Evolutionary conservation across 1,140 invertebrate genomes (phyloP), one percentile per base, ranked within the genome.

Genomic region (Diploscapter pachys): DNA sequence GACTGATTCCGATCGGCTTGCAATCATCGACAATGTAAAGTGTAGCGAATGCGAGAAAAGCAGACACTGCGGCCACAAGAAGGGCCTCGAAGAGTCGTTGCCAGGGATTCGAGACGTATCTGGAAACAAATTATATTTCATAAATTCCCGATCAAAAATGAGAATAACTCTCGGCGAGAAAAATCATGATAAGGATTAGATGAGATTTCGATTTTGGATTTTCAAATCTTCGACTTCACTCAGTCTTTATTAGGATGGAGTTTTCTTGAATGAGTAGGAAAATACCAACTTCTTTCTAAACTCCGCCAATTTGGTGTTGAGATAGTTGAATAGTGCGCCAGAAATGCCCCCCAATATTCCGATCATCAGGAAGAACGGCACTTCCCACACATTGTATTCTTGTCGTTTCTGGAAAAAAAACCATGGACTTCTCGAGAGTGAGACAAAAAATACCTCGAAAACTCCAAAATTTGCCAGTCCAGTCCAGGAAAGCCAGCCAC

Each of bases 401-500:
- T 77, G 63, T 87, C 31, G 31, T 31, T 31, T 82, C 71, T 79
- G 80, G 51, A 69, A 31, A 31, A 31, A 31, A 31, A 31, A 31
- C 31, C 52, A 62, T 77, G 76, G 53, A 73, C 51, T 75, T 51
- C 48, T 31, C 54, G 11, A 52, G 31, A 62, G 63, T 2, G n/a
- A 71, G 9, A 31, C 62, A 68, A 72, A 80, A 68, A 53, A 8
- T 81, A 87, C 91, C 63, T 89, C 86, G 88, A 99, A 98, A 87
- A 93, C 92, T 56, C 97, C 97, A 88, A 99, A 92, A 89, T 98
- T 98, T 63, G 99, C 89, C 2, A 99, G 89, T 80, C 95, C 95
- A 79, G 89, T 86, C 85, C 88, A 90, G 2, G 89, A 89, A 3
- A 92, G 82, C 79, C 92, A 90, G 81, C 94, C 93, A 9, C 91